Evolutionary conservation across 2,113 vertebrate species (phyloP).

Genomic region (Picathartes gymnocephalus): DNA sequence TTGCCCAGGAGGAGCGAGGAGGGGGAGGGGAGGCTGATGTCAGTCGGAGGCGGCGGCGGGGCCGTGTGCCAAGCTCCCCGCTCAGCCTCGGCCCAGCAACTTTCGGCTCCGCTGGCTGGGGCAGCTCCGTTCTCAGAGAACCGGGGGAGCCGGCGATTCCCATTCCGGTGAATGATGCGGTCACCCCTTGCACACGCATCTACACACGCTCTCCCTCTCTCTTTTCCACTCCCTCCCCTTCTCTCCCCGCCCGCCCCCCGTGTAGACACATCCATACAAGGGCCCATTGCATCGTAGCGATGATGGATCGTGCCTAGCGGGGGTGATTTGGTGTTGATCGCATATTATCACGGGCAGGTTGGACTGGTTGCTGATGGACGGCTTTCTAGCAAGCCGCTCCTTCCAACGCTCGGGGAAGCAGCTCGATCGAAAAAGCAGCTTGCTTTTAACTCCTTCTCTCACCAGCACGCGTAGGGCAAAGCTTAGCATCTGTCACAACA

Average conservation of each 20-base stretch:
- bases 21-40: constrained; percentile 54
- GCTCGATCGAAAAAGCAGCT: constrained; percentile 47
- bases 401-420: constrained; percentile 46
- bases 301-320: constrained; percentile 81
- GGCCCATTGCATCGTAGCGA: constrained; percentile 69
- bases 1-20: constrained; percentile 63
- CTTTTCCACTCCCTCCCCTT: constrained; percentile 11
- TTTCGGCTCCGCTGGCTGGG: constrained; percentile 21
- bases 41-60: constrained; percentile 38
- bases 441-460: constrained; percentile 53
- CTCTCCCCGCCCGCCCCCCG: constrained; percentile 9
- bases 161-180: background rate
- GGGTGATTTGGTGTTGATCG: constrained; percentile 83
- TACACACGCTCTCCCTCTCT: background rate
- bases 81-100: constrained; percentile 25
- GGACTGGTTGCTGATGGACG: constrained; percentile 80
- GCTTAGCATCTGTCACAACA: constrained; percentile 58
- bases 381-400: constrained; percentile 76
- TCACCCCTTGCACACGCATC: background rate
- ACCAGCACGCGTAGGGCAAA: constrained; percentile 24
- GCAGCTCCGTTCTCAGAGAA: background rate
- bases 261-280: constrained; percentile 66
- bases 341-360: constrained; percentile 82
- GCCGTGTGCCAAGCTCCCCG: constrained; percentile 13
- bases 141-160: constrained; percentile 1